phyloP scores from a whole-genome alignment of 2,113 vertebrate species.

The Drymodes brunneopygia region DNA sequence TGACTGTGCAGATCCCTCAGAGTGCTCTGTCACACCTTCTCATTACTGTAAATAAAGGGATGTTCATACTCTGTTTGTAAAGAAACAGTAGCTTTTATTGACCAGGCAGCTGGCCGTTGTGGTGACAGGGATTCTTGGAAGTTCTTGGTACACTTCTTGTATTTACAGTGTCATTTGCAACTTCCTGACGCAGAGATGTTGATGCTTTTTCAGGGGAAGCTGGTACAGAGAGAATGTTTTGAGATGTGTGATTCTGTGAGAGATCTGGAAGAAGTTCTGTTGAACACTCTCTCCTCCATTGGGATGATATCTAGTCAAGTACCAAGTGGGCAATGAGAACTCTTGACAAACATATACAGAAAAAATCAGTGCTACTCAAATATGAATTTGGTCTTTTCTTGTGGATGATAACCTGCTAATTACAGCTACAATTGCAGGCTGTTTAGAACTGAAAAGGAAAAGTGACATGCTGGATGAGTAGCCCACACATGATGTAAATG shows the following conservation, averaged over 20 bases:
- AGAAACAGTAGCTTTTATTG: neutral
- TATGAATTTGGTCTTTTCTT: neutral
- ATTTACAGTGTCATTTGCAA: neutral
- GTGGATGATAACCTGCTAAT: neutral
- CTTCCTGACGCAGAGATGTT: neutral
- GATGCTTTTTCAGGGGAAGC: neutral
- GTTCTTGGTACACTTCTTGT: neutral
- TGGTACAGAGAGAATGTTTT: neutral
- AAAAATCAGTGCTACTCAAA: neutral
- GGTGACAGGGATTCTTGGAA: neutral
- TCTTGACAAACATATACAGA: neutral
- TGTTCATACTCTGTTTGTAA: neutral
- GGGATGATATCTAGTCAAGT: neutral
- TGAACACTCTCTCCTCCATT: neutral
- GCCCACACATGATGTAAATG: neutral
- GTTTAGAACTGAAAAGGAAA: neutral
- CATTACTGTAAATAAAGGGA: neutral
- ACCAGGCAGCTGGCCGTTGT: neutral
- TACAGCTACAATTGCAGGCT: neutral
- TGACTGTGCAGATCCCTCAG: neutral
- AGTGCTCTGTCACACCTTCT: neutral
- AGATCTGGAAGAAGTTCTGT: neutral
- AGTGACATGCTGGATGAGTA: neutral
- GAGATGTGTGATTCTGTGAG: neutral
- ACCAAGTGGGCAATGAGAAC: neutral